phyloP scores from a whole-genome alignment of 37 sponge, comb jelly and placozoan species.

The Cliona cf. orientalis region DNA sequence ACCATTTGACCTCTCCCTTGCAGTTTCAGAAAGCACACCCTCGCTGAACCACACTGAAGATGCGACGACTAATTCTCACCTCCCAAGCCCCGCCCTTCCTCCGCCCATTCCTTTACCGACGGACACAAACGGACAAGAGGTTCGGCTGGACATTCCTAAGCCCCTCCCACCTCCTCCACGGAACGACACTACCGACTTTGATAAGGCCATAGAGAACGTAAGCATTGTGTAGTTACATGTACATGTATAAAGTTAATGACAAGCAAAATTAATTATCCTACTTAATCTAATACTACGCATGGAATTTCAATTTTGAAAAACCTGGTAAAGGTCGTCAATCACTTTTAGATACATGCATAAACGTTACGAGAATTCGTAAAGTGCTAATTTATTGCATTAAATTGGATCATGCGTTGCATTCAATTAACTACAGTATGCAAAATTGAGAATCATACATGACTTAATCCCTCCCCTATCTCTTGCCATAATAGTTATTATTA shows the following conservation, averaged over 20 bases:
- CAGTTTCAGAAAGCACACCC: neutral
- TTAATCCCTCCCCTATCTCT: no score
- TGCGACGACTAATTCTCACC: neutral
- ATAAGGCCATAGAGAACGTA: neutral
- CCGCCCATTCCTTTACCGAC: conserved; percentile 2
- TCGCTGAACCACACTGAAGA: neutral
- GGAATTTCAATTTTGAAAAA: no score
- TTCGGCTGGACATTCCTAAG: conserved; percentile 39
- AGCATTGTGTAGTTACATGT: neutral
- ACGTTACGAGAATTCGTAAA: no score
- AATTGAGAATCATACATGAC: no score
- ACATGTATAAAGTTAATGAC: neutral
- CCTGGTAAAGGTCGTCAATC: no score
- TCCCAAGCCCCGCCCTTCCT: neutral
- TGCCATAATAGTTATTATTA: neutral
- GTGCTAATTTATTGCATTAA: no score
- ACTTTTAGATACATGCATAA: no score
- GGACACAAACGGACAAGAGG: neutral
- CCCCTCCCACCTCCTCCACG: conserved; percentile 29
- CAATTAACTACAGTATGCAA: no score
- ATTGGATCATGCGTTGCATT: no score
- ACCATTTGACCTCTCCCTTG: neutral
- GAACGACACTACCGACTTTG: neutral
- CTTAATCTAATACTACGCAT: neutral
- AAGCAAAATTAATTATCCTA: neutral